phyloP scores from a whole-genome alignment of 2,113 vertebrate genomes.

The Callospermophilus lateralis region DNA sequence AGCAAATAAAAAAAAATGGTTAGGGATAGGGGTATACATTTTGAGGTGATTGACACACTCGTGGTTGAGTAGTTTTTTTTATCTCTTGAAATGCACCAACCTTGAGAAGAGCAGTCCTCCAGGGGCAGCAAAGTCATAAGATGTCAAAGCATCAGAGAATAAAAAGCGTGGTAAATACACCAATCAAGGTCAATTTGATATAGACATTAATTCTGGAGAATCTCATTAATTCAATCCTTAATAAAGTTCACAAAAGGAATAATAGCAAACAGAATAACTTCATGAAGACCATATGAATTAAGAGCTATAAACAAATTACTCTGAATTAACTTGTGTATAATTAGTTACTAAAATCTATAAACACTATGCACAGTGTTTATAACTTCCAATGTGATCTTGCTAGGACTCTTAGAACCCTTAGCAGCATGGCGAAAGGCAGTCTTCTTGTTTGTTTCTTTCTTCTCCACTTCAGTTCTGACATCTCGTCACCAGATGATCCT shows the following conservation, averaged over 20 bases:
- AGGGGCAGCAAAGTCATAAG: neutral
- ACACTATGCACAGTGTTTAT: neutral
- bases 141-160: neutral
- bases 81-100: neutral
- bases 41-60: neutral
- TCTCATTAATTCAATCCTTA: conserved; percentile 12
- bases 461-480: neutral
- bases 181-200: neutral
- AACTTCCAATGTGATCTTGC: neutral
- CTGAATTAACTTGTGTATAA: conserved; percentile 17
- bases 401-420: neutral
- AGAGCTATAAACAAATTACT: conserved; percentile 28
- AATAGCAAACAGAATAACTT: conserved; percentile 30
- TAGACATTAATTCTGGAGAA: neutral
- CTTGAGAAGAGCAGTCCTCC: neutral
- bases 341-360: neutral
- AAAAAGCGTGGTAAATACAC: neutral
- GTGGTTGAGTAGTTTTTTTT: neutral
- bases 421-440: neutral
- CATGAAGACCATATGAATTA: conserved; percentile 27
- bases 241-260: conserved; percentile 6
- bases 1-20: neutral
- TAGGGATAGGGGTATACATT: neutral
- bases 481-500: neutral
- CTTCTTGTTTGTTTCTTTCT: neutral